Percentiles rank a stretch among this genome's conserved stretches.
phyloP scores from a whole-genome alignment of 2,797 vertebrate species.

The Threskiornis aethiopicus region DNA sequence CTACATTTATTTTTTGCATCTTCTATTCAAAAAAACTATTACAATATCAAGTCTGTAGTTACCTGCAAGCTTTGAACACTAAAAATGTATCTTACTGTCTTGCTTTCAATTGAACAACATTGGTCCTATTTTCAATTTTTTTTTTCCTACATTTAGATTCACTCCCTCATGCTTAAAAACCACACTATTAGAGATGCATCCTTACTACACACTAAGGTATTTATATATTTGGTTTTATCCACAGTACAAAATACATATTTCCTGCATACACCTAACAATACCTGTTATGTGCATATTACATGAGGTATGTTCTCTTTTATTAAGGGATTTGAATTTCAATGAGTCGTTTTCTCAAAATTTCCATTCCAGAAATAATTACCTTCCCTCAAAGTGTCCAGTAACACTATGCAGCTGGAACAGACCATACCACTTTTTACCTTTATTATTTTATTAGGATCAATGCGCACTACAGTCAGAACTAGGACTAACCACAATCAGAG shows the following conservation, averaged over 20 bases:
- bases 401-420: background rate
- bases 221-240: background rate
- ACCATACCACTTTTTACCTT: background rate
- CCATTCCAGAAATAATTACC: background rate
- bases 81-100: background rate
- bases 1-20: background rate
- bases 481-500: background rate
- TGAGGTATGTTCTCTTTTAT: accelerated
- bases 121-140: background rate
- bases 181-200: background rate
- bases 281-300: background rate
- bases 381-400: background rate
- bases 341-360: background rate
- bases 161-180: background rate
- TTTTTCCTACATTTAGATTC: background rate
- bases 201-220: background rate
- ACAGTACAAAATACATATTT: background rate
- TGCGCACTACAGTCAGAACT: background rate
- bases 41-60: background rate
- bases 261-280: background rate
- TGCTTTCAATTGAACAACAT: background rate
- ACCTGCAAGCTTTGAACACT: background rate
- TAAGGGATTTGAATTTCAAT: background rate
- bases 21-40: background rate
- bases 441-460: background rate